Evolutionary conservation across 2,797 vertebrate species (phyloP).

Genomic region (Clamator glandarius): DNA sequence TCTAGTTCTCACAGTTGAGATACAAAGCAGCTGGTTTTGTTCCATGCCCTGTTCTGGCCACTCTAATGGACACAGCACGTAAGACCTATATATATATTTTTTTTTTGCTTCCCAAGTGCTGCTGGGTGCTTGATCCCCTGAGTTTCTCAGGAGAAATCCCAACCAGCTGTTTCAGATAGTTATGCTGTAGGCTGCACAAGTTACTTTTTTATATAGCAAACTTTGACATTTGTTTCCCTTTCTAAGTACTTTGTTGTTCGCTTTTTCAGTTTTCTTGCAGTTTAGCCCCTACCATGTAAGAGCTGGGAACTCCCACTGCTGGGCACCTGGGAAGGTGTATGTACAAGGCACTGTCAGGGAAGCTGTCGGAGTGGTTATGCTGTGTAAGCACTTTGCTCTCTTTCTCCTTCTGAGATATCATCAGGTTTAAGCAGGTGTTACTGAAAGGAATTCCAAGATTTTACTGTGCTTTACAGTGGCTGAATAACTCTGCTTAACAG

Average conservation of each 20-base stretch:
- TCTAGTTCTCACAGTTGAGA: background rate
- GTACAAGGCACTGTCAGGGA: background rate
- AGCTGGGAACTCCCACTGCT: background rate
- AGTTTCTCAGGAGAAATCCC: background rate
- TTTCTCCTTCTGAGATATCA: too few relatives aligned
- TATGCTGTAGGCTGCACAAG: background rate
- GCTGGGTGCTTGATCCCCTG: background rate
- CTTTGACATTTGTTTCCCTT: background rate
- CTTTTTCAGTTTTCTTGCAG: background rate
- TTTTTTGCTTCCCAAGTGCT: background rate
- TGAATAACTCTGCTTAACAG: background rate
- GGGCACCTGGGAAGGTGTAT: background rate
- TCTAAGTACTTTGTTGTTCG: background rate
- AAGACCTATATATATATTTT: background rate
- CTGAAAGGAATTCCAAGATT: background rate
- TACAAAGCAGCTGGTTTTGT: background rate
- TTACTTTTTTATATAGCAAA: background rate
- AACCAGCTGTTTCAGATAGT: slow-evolving; percentile 11
- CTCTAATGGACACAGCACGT: background rate
- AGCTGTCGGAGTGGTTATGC: background rate
- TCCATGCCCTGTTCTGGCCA: background rate
- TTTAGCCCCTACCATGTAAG: background rate
- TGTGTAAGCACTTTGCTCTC: too few relatives aligned
- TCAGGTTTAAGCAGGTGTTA: too few relatives aligned
- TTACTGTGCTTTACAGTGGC: background rate